Percentiles rank a stretch among this genome's conserved stretches.
Evolutionary conservation across 2,888 invertebrate species (phyloP).

Genomic region (Cacoxenus indagator): DNA sequence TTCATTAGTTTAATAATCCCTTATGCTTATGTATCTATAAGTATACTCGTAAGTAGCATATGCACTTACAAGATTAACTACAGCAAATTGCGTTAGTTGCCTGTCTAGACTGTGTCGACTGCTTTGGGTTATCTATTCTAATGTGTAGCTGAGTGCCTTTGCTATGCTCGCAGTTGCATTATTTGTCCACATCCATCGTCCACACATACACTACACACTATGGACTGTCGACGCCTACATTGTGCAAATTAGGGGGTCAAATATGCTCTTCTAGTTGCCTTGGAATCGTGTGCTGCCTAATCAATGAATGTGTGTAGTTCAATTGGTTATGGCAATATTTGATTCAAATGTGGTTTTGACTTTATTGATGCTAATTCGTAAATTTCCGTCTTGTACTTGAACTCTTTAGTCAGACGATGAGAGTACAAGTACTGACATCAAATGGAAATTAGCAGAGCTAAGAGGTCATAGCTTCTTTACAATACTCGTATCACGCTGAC

Average conservation of each 20-base stretch:
- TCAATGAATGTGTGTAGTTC: background rate
- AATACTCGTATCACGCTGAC: too few relatives aligned
- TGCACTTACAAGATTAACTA: background rate
- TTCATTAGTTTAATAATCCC: background rate
- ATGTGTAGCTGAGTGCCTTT: background rate
- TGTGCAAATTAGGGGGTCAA: background rate
- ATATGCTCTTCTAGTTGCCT: background rate
- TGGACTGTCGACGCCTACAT: background rate
- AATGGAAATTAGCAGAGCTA: too few relatives aligned
- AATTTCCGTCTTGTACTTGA: too few relatives aligned
- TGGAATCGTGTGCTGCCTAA: background rate
- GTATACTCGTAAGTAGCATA: background rate
- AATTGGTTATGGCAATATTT: background rate
- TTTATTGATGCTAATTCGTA: too few relatives aligned
- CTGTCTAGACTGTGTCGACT: conserved; percentile 31
- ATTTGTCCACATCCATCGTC: too few relatives aligned
- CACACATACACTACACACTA: background rate
- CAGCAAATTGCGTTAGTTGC: conserved; percentile 21
- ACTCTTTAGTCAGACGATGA: too few relatives aligned
- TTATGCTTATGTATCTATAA: background rate
- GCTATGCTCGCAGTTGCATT: too few relatives aligned
- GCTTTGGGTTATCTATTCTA: background rate
- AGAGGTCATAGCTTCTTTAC: too few relatives aligned
- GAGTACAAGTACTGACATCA: too few relatives aligned
- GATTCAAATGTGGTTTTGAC: background rate